Percentiles rank a stretch among this genome's conserved stretches.
These are phyloP conservation scores for Cataglyphis rosenhaueri DNA, from an alignment of 2,888 invertebrate genomes.

Conservation along the genomic window DNA sequence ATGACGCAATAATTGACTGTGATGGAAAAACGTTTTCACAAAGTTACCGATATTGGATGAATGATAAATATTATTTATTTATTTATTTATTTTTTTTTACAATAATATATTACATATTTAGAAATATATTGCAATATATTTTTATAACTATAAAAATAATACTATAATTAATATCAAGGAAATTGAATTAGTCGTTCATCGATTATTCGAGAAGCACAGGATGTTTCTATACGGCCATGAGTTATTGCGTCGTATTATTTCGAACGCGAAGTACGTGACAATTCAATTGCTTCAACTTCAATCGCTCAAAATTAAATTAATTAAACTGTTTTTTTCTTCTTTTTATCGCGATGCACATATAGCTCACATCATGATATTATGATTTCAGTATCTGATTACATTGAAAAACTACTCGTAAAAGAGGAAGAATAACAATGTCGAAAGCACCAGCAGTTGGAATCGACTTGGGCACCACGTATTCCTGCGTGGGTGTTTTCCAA, in stretches of 20 bases:
- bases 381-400: constrained; percentile 15
- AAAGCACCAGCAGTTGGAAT: constrained; percentile 90
- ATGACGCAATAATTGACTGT: not conserved
- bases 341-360: not conserved
- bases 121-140: not conserved
- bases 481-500: constrained; percentile 94
- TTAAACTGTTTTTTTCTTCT: not conserved
- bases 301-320: not conserved
- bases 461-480: constrained; percentile 95
- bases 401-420: not conserved
- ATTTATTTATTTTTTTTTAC: not conserved
- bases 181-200: not conserved
- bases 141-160: not conserved
- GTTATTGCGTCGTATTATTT: constrained; percentile 12
- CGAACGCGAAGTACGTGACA: not conserved
- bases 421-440: constrained; percentile 68
- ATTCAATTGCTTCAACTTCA: not conserved
- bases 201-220: not conserved
- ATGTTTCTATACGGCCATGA: not conserved
- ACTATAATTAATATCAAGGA: not conserved
- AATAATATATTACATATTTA: not conserved
- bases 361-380: not conserved
- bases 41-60: not conserved
- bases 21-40: not conserved
- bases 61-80: not conserved